These are phyloP conservation scores for Falco concolor DNA, from an alignment of 2,797 vertebrate genomes.

Conservation along the genomic window DNA sequence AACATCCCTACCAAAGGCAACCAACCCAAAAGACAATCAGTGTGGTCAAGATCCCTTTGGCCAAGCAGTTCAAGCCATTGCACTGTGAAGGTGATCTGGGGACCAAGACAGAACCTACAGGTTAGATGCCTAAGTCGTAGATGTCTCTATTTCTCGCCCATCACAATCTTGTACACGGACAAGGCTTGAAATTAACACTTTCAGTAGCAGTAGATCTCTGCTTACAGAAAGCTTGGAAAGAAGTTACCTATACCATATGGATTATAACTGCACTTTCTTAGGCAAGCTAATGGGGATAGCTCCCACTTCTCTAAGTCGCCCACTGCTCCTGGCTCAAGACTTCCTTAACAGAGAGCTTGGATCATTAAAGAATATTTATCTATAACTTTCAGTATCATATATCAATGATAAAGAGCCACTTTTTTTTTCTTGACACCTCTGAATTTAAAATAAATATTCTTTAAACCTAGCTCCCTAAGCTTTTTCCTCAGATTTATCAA, in stretches of 20 bases:
- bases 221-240: not conserved
- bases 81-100: not conserved
- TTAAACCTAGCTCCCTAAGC: not conserved
- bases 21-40: not conserved
- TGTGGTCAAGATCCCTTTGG: not conserved
- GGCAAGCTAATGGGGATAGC: not conserved
- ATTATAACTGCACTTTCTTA: not conserved
- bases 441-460: not conserved
- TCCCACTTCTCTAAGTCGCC: not conserved
- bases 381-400: not conserved
- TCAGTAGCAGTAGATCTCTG: not conserved
- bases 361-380: not conserved
- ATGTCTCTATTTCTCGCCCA: not conserved
- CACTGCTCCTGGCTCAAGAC: not conserved
- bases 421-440: not conserved
- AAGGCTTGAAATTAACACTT: not conserved
- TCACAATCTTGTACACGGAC: not conserved
- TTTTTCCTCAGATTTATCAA: not conserved
- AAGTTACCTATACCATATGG: not conserved
- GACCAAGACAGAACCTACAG: not conserved
- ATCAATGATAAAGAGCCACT: not conserved
- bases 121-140: not conserved
- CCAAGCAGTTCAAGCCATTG: not conserved
- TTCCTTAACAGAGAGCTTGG: not conserved
- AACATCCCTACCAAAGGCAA: not conserved